Evolutionary conservation across 2,797 vertebrate genomes (phyloP).

Genomic region (Periparus ater): DNA sequence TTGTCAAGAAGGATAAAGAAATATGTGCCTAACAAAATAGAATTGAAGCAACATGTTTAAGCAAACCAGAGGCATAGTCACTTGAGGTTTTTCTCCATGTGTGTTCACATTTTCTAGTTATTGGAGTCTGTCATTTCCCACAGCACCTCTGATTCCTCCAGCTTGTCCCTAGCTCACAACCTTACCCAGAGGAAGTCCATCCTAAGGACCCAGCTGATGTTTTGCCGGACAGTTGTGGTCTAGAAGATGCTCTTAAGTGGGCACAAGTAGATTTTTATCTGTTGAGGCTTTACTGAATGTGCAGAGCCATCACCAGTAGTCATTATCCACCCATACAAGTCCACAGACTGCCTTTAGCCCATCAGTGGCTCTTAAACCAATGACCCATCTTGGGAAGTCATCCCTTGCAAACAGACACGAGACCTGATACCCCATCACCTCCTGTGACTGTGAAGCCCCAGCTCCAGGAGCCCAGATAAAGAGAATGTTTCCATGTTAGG

Average conservation of each 20-base stretch:
- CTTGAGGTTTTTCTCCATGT: background rate
- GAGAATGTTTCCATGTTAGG: background rate
- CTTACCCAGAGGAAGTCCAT: background rate
- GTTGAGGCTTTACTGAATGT: background rate
- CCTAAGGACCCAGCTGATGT: background rate
- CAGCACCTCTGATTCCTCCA: background rate
- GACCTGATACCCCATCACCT: background rate
- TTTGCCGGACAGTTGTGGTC: background rate
- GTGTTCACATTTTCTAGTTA: background rate
- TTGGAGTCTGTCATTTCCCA: background rate
- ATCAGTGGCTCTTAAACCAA: background rate
- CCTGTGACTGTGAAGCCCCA: background rate
- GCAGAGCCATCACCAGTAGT: background rate
- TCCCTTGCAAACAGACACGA: background rate
- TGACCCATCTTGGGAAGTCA: background rate
- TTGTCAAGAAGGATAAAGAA: conserved; percentile 36
- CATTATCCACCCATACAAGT: accelerated
- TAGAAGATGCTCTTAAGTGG: background rate
- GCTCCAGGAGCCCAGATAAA: background rate
- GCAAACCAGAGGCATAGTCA: background rate
- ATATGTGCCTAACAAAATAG: conserved; percentile 19
- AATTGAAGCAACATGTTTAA: conserved; percentile 48
- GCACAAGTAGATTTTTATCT: background rate
- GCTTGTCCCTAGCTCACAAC: background rate
- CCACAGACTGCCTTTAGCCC: background rate